phyloP scores from a whole-genome alignment of 2,113 vertebrate genomes.

The Propithecus coquereli region DNA sequence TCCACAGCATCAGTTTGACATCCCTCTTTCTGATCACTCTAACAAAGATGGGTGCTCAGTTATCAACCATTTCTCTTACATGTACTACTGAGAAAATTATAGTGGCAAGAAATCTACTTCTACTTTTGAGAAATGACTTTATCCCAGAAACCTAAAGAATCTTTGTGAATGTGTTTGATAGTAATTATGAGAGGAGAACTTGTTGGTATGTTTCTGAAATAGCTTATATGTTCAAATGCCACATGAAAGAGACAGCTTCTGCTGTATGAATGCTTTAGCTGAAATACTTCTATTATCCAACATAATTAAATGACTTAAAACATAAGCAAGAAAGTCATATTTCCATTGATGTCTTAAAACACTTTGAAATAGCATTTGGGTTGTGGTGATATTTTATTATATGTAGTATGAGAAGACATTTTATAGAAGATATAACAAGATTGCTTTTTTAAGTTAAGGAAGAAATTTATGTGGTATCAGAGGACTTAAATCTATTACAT shows the following conservation, averaged over 20 bases:
- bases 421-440: background rate
- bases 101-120: background rate
- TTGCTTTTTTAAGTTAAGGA: background rate
- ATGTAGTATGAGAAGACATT: background rate
- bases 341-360: background rate
- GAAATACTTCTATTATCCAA: background rate
- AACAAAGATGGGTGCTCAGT: background rate
- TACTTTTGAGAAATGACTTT: constrained; percentile 44
- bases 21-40: background rate
- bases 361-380: background rate
- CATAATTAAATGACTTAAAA: background rate
- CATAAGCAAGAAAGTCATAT: background rate
- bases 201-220: background rate
- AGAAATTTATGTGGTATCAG: background rate
- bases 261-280: background rate
- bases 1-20: background rate
- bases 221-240: background rate
- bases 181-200: background rate
- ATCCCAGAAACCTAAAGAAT: background rate
- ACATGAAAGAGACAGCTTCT: background rate
- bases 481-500: background rate
- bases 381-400: background rate
- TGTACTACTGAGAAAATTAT: background rate
- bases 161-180: background rate
- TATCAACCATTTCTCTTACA: background rate